Evolutionary conservation across 2,888 invertebrate genomes (phyloP).

Genomic region (Chouioia cunea): DNA sequence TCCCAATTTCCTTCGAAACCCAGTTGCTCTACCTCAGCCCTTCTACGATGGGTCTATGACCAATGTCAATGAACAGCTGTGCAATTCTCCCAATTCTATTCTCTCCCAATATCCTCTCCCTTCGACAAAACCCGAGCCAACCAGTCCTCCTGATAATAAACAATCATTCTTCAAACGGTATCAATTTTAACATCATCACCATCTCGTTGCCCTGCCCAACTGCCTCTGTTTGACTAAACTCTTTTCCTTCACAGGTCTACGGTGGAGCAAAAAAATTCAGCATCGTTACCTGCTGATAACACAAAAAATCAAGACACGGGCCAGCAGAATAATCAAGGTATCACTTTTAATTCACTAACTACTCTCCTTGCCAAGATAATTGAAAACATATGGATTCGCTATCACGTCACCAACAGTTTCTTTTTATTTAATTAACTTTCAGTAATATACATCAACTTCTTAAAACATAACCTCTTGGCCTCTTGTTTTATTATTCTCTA

Average conservation of each 20-base stretch:
- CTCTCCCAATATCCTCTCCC: constrained; percentile 57
- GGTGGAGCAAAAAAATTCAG: constrained; percentile 72
- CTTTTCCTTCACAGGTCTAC: constrained; percentile 68
- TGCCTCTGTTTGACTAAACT: constrained; percentile 8
- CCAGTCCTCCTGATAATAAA: constrained; percentile 59
- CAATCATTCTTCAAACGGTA: constrained; percentile 65
- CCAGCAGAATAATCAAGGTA: constrained; percentile 72
- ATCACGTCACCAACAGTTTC: constrained; percentile 8
- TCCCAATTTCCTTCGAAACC: constrained; percentile 61
- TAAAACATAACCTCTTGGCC: too few relatives aligned
- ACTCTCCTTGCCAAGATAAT: too few relatives aligned
- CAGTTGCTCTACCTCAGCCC: constrained; percentile 55
- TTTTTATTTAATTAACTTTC: too few relatives aligned
- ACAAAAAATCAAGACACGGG: constrained; percentile 71
- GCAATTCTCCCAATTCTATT: constrained; percentile 59
- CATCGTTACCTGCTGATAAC: constrained; percentile 71
- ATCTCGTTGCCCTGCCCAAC: not conserved
- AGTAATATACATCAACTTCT: too few relatives aligned
- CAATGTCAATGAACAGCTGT: constrained; percentile 60
- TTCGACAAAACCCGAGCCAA: constrained; percentile 60
- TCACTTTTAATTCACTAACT: constrained; percentile 37
- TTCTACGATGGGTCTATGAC: constrained; percentile 57
- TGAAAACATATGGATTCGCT: too few relatives aligned
- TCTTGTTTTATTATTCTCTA: too few relatives aligned
- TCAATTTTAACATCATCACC: not conserved